Evolutionary conservation across 2,797 vertebrate genomes (phyloP).

Genomic region (Sylvilagus floridanus): DNA sequence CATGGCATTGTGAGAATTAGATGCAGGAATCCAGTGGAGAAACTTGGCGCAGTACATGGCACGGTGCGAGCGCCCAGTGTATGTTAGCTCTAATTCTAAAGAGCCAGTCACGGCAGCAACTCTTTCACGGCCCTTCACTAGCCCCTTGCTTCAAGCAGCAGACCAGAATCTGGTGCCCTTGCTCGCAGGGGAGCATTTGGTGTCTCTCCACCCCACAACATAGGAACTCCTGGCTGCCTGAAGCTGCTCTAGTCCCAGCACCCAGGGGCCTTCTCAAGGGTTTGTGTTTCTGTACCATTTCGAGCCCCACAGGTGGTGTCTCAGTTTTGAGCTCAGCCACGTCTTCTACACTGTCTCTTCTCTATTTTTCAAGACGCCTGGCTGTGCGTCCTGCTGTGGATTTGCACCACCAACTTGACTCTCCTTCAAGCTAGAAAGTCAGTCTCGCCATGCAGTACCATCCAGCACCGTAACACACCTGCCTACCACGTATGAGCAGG

Average conservation of each 20-base stretch:
- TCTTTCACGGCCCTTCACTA: background rate
- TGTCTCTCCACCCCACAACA: background rate
- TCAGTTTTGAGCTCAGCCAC: background rate
- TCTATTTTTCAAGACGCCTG: background rate
- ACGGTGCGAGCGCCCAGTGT: too few species aligned
- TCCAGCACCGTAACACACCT: background rate
- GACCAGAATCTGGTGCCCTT: background rate
- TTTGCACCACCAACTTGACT: background rate
- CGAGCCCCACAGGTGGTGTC: background rate
- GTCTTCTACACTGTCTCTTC: background rate
- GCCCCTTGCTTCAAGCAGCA: background rate
- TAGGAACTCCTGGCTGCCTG: background rate
- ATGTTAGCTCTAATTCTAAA: background rate
- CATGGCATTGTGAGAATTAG: background rate
- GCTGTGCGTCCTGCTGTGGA: background rate
- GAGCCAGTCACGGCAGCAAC: background rate
- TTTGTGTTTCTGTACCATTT: background rate
- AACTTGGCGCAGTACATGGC: background rate
- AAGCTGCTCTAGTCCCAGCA: background rate
- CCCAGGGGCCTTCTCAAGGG: background rate
- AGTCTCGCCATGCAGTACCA: accelerated
- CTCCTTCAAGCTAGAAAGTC: background rate
- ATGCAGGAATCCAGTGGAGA: background rate
- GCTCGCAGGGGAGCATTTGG: background rate
- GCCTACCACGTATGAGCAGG: too few species aligned